Evolutionary conservation across 2,888 invertebrate genomes (phyloP).

Genomic region (Andrena marginata): DNA sequence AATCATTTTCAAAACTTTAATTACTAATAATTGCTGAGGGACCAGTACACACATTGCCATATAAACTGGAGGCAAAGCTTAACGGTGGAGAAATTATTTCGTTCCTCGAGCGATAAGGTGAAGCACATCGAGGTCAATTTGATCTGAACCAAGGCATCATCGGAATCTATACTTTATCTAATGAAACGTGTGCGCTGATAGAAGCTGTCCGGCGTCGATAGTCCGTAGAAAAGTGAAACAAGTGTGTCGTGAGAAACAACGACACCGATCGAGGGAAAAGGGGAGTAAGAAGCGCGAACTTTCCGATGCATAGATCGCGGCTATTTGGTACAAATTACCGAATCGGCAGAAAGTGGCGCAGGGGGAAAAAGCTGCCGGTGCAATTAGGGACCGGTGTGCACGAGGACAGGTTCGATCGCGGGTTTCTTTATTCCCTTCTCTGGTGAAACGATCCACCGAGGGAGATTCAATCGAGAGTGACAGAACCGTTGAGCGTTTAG

Average conservation of each 20-base stretch:
- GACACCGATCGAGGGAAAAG: background rate
- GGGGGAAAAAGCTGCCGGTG: slow-evolving; percentile 6
- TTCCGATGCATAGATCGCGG: slow-evolving; percentile 14
- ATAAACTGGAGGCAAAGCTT: too few relatives aligned
- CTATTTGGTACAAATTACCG: slow-evolving; percentile 28
- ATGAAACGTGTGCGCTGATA: background rate
- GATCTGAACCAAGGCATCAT: background rate
- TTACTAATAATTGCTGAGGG: too few relatives aligned
- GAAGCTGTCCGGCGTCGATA: slow-evolving; percentile 12
- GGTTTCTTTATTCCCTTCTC: slow-evolving; percentile 55
- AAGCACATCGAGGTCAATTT: background rate
- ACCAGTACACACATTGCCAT: too few relatives aligned
- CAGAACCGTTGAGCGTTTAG: slow-evolving; percentile 63
- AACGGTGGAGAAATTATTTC: too few relatives aligned
- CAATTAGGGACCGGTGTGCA: slow-evolving; percentile 20
- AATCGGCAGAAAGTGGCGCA: slow-evolving; percentile 49
- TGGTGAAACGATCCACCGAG: slow-evolving; percentile 57
- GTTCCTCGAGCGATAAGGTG: background rate
- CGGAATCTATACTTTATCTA: background rate
- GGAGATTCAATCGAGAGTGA: slow-evolving; percentile 67
- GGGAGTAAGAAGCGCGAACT: slow-evolving; percentile 10
- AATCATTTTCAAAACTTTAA: too few relatives aligned
- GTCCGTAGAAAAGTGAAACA: slow-evolving; percentile 38
- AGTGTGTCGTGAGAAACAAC: slow-evolving; percentile 1
- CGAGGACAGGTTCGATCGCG: slow-evolving; percentile 1